Conservation (phyloP, 2,888 invertebrate genomes). For the Drosophila suboccidentalis region DNA sequence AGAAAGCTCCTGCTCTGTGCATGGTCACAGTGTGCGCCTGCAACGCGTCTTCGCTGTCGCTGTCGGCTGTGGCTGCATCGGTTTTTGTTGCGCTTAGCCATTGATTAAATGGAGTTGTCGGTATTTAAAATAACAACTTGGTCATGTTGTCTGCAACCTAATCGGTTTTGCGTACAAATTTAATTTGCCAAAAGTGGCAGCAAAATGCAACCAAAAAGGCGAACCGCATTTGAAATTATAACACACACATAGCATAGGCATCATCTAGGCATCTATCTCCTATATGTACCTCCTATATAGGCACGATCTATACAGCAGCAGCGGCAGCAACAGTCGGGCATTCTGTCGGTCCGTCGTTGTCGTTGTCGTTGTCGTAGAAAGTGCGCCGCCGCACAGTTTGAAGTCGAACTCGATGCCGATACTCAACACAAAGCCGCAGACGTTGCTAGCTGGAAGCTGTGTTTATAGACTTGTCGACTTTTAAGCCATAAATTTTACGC, state of each 20-base stretch:
- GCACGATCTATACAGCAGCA: slow-evolving; percentile 41
- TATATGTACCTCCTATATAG: slow-evolving; percentile 25
- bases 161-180: slow-evolving; percentile 82
- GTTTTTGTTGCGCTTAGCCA: slow-evolving; percentile 57
- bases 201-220: slow-evolving; percentile 78
- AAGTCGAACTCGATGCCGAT: slow-evolving; percentile 56
- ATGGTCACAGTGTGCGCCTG: slow-evolving; percentile 24
- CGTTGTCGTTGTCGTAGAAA: slow-evolving; percentile 67
- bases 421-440: slow-evolving; percentile 43
- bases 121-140: slow-evolving; percentile 82
- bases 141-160: slow-evolving; percentile 77
- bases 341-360: neutral
- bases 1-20: neutral
- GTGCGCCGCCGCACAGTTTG: slow-evolving; percentile 60
- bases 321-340: slow-evolving; percentile 7
- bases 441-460: slow-evolving; percentile 75
- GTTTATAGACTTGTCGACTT: slow-evolving; percentile 80
- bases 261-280: slow-evolving; percentile 27
- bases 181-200: slow-evolving; percentile 82
- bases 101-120: slow-evolving; percentile 81
- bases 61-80: slow-evolving; percentile 17
- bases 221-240: slow-evolving; percentile 77
- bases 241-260: slow-evolving; percentile 59
- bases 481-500: slow-evolving; percentile 82
- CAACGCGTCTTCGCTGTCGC: slow-evolving; percentile 26